These are phyloP conservation scores for Druon quercuslanigerum DNA, from an alignment of 1,140 invertebrate species.

Conservation along the genomic window DNA sequence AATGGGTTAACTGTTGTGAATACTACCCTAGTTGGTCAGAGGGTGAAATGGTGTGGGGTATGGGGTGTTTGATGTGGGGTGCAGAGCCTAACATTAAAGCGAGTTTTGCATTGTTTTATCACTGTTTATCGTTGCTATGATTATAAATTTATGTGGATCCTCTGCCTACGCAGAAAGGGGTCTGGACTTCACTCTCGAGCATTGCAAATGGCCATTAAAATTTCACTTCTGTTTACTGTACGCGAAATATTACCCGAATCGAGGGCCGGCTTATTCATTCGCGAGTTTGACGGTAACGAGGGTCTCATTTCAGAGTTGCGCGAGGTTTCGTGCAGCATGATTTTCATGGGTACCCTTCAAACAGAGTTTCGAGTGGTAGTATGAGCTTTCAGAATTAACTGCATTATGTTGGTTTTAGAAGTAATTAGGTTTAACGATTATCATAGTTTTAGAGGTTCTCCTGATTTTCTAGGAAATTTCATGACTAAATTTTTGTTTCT, in stretches of 20 bases:
- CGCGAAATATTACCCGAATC: conserved; percentile 6
- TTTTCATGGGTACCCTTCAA: conserved; percentile 18
- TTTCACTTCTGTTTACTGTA: background rate
- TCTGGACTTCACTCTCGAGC: background rate
- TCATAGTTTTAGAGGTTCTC: too few species aligned
- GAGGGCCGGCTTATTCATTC: conserved; percentile 12
- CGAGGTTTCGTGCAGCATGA: conserved; percentile 3
- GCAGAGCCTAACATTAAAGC: background rate
- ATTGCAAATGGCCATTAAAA: conserved; percentile 13
- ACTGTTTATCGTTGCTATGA: background rate
- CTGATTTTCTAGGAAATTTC: too few species aligned
- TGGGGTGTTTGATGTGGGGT: background rate
- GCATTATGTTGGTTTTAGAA: background rate
- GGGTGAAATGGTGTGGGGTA: background rate
- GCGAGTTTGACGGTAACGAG: conserved; percentile 22
- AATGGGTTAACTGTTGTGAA: conserved; percentile 48
- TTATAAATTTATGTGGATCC: background rate
- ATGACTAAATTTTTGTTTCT: too few species aligned
- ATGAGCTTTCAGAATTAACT: too few species aligned
- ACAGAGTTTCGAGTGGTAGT: background rate
- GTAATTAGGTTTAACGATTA: background rate
- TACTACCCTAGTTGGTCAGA: conserved; percentile 2
- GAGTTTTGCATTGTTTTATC: background rate
- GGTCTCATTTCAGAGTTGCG: background rate
- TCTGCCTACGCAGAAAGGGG: background rate